Conservation (phyloP, 2,797 vertebrate species). For the Tapirus indicus region DNA sequence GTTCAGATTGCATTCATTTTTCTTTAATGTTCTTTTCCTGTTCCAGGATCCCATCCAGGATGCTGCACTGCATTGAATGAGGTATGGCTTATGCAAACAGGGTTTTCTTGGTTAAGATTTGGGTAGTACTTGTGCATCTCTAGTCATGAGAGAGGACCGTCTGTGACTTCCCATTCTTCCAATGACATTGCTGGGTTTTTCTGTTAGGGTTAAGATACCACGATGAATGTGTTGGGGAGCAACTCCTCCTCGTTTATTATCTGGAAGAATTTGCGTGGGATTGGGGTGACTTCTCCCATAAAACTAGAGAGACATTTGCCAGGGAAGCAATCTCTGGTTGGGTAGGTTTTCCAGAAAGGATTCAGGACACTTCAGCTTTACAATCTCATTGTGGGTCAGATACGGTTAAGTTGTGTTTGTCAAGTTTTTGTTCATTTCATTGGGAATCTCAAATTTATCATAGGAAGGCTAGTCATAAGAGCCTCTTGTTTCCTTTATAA, state of each 20-base stretch:
- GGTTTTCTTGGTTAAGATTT: neutral
- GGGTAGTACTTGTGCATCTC: neutral
- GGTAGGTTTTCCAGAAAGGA: neutral
- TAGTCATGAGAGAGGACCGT: neutral
- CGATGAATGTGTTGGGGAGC: neutral
- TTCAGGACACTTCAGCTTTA: neutral
- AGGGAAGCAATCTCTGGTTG: neutral
- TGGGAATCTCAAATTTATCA: too few relatives aligned
- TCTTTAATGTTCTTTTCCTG: too few relatives aligned
- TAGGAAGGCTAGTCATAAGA: neutral
- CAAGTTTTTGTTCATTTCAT: neutral
- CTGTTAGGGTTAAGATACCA: neutral
- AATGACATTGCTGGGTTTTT: neutral
- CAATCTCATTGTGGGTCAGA: neutral
- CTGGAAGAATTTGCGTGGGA: neutral
- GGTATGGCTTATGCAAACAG: accelerated
- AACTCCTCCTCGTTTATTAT: neutral
- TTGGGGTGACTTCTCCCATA: neutral
- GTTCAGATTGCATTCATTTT: neutral
- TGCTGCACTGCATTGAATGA: neutral
- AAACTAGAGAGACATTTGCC: neutral
- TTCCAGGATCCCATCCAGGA: neutral
- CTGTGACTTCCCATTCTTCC: neutral
- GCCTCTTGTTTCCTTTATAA: neutral
- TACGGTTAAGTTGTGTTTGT: neutral